Base-by-base conservation (phyloP, 2,797 vertebrate species). In the Streptopelia turtur region DNA sequence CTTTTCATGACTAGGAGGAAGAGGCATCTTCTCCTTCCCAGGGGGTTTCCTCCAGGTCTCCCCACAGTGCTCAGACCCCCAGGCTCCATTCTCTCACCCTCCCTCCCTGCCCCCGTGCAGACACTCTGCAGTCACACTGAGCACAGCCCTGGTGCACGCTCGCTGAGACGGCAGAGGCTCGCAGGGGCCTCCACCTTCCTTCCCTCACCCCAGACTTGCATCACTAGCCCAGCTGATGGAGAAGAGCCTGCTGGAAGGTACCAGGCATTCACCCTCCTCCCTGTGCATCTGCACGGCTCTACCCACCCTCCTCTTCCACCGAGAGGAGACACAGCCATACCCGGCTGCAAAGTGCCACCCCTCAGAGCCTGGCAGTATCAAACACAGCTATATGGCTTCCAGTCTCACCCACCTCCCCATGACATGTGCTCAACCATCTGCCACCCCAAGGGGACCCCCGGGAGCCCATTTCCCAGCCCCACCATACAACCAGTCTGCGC, bases 301-400 rank as follows among this genome's bases (percentile, higher is more conserved):
- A 27, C 47, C 52, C 50, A 11, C 2, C 11, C 63, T 72, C 75
- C 78, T 76, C 5, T 33, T 60, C 72, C 47, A 45, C 27, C 0
- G 0, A 28, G 68, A 31, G 6, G 22, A 0, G 1, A 16, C 70
- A 37, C 31, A 59, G 72, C 33, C 1, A 0, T 16, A 45, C 33
- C 52, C 2, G 4, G 39, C 80, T 71, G 77, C 2, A 3, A 56
- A 75, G 71, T 1, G 23, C 49, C 1, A 5, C 37, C n/a, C 35
- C 49, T 83, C 0, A 0, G 35, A 74, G 70, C 70, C 47, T 2
- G 21, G 60, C 92, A 49, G 0, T 0, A 0, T n/a, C 3, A 0
- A 57, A 50, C 1, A 13, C 37, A 63, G 64, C 39, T 30, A 2
- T 1, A 5, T 10, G 59, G 37, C 66, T 84, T 25, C 17, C 55